Percentiles rank a stretch among this genome's conserved stretches.
These are phyloP conservation scores for Catharus fuscescens DNA, from an alignment of 2,113 vertebrate species.

Conservation along the genomic window DNA sequence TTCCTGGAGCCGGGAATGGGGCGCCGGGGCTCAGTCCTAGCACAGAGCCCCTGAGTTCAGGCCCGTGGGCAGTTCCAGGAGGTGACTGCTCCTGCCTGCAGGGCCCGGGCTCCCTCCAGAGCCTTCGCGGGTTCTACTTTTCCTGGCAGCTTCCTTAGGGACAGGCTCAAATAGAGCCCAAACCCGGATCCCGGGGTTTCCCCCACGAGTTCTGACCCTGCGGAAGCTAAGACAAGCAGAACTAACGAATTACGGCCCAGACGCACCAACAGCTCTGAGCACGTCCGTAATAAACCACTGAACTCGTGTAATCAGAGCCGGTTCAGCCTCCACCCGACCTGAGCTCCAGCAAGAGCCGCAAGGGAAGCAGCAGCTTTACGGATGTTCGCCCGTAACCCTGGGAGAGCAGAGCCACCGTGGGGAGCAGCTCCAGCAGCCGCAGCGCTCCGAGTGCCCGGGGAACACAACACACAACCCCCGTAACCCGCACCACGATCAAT, in stretches of 20 bases:
- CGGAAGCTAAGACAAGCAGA: not conserved
- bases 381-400: rapidly evolving
- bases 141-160: not conserved
- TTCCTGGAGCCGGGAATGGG: not conserved
- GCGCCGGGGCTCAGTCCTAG: not conserved
- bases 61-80: not conserved
- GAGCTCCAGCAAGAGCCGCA: not conserved
- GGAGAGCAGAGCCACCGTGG: not conserved
- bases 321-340: rapidly evolving
- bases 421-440: not conserved
- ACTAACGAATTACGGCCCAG: not conserved
- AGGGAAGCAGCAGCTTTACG: rapidly evolving
- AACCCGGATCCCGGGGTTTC: rapidly evolving
- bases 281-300: rapidly evolving
- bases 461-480: no score
- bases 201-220: no score
- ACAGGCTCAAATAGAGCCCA: not conserved
- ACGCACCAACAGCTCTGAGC: not conserved
- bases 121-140: not conserved
- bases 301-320: not conserved
- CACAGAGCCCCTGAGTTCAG: no score
- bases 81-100: no score
- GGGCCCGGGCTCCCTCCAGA: not conserved
- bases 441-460: not conserved
- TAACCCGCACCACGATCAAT: rapidly evolving